Conservation (phyloP, 1,140 invertebrate genomes). For the Platorchestia sp. region DNA sequence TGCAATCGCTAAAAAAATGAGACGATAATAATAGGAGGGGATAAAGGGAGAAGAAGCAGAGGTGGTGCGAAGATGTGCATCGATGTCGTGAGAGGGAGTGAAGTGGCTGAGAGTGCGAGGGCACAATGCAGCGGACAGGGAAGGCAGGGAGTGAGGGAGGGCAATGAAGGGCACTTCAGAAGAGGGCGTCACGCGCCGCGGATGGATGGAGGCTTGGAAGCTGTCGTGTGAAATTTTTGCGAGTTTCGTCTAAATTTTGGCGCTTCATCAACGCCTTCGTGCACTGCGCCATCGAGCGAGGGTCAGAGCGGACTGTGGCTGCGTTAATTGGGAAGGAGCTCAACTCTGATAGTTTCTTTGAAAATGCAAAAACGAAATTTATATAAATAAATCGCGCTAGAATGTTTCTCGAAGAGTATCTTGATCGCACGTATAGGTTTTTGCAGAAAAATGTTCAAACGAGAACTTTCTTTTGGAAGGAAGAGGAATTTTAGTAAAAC, state of each 20-base stretch:
- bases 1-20: background rate
- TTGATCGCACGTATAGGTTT: no score
- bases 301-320: background rate
- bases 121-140: constrained; percentile 25
- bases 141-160: background rate
- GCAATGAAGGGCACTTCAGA: constrained; percentile 42
- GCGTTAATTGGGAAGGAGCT: background rate
- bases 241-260: constrained; percentile 20
- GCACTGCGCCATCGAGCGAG: background rate
- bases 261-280: constrained; percentile 24
- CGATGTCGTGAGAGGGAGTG: constrained; percentile 32
- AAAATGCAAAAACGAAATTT: background rate
- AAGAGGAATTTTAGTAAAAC: no score
- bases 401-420: no score
- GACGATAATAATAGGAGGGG: background rate
- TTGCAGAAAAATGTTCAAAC: no score
- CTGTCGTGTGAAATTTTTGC: constrained; percentile 25
- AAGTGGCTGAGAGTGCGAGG: constrained; percentile 27
- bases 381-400: no score
- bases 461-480: no score
- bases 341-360: background rate
- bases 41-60: background rate
- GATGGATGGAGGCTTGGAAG: background rate
- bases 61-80: constrained; percentile 42
- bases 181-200: constrained; percentile 14